Conservation (phyloP, 2,888 invertebrate species). For the Plusia festucae region DNA sequence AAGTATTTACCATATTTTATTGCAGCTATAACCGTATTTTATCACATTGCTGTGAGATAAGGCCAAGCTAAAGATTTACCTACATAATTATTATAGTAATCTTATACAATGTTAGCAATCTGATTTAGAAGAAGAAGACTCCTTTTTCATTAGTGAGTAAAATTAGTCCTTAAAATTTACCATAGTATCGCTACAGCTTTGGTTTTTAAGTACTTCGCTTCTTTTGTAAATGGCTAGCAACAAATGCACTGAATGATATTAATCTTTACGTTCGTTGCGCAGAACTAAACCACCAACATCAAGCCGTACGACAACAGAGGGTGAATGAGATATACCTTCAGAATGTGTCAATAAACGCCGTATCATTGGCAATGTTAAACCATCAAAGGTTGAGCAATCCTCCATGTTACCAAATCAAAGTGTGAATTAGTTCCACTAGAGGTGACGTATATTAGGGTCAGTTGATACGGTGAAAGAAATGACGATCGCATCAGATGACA, state of each 20-base stretch:
- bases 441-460: neutral
- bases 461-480: neutral
- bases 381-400: neutral
- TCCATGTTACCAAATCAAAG: neutral
- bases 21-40: neutral
- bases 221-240: too few relatives aligned
- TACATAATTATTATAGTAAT: neutral
- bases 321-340: neutral
- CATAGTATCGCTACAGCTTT: too few relatives aligned
- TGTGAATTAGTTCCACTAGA: neutral
- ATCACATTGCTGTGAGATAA: neutral
- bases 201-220: too few relatives aligned
- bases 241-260: too few relatives aligned
- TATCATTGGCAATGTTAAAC: neutral
- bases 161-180: too few relatives aligned
- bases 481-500: neutral
- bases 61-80: neutral
- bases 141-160: too few relatives aligned
- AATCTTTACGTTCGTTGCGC: too few relatives aligned
- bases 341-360: neutral
- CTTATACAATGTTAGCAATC: too few relatives aligned
- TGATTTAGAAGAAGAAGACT: too few relatives aligned
- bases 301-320: too few relatives aligned
- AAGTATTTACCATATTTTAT: slow-evolving; percentile 3
- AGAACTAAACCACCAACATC: too few relatives aligned